phyloP scores from a whole-genome alignment of 2,888 invertebrate genomes.

The Salpingus planirostris region DNA sequence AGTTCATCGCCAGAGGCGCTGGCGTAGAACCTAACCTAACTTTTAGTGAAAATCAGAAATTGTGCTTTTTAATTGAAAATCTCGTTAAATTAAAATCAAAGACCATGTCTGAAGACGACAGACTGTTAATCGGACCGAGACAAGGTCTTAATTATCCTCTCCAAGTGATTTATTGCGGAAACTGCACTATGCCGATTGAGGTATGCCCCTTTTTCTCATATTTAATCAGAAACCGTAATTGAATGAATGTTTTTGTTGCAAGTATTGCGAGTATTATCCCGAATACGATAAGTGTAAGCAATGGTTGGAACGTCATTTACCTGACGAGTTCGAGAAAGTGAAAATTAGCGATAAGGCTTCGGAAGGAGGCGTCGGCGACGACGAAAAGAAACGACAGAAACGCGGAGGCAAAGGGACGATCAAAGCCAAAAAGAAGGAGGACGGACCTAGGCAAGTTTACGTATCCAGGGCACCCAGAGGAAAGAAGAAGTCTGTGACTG shows the following conservation, averaged over 20 bases:
- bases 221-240: background rate
- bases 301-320: slow-evolving; percentile 92
- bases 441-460: slow-evolving; percentile 76
- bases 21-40: no score
- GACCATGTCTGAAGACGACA: no score
- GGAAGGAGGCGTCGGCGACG: slow-evolving; percentile 68
- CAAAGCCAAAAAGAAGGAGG: slow-evolving; percentile 90
- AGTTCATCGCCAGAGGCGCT: no score
- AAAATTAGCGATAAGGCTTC: slow-evolving; percentile 60
- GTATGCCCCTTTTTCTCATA: slow-evolving; percentile 39
- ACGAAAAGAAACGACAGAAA: slow-evolving; percentile 93
- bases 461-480: slow-evolving; percentile 88
- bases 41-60: no score
- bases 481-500: slow-evolving; percentile 97
- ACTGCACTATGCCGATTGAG: slow-evolving; percentile 91
- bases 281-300: slow-evolving; percentile 95
- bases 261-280: slow-evolving; percentile 98
- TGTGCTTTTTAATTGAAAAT: no score
- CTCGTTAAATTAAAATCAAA: no score
- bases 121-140: slow-evolving; percentile 49
- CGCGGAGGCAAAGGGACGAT: slow-evolving; percentile 94
- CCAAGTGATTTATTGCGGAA: slow-evolving; percentile 83
- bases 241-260: slow-evolving; percentile 22
- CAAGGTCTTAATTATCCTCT: slow-evolving; percentile 70
- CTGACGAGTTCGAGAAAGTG: slow-evolving; percentile 85